Conservation (phyloP, 2,888 invertebrate genomes). For the Archips xylosteana region DNA sequence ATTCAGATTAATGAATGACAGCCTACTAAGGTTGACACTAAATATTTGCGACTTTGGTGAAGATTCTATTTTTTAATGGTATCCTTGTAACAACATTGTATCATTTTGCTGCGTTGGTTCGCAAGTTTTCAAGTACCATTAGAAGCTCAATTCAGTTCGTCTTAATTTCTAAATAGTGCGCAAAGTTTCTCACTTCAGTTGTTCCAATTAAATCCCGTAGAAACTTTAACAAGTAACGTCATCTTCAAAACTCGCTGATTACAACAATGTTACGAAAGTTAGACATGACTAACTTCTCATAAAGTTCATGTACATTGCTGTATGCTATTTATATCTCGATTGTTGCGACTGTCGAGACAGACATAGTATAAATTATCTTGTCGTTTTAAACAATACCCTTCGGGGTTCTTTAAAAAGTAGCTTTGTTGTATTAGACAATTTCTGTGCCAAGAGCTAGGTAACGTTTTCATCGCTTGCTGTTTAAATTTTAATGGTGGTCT, state of each 20-base stretch:
- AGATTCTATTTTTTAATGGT: too few species aligned
- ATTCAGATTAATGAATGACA: too few species aligned
- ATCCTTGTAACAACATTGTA: not conserved
- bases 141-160: not conserved
- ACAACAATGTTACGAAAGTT: not conserved
- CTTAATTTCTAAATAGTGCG: slow-evolving; percentile 4
- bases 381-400: too few species aligned
- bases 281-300: not conserved
- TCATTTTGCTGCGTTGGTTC: not conserved
- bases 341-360: too few species aligned
- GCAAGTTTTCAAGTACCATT: not conserved
- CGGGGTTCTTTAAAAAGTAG: too few species aligned
- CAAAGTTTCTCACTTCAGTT: slow-evolving; percentile 5
- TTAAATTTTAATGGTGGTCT: not conserved
- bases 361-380: too few species aligned
- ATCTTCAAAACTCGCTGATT: not conserved
- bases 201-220: slow-evolving; percentile 9
- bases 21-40: too few species aligned
- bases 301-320: not conserved
- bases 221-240: slow-evolving; percentile 7
- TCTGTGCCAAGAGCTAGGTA: not conserved
- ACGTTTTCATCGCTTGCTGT: not conserved
- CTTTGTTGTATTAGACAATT: too few species aligned
- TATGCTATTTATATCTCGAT: too few species aligned
- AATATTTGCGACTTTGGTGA: too few species aligned